Base-by-base conservation (phyloP, 2,888 invertebrate species). In the Byasa hedistus region DNA sequence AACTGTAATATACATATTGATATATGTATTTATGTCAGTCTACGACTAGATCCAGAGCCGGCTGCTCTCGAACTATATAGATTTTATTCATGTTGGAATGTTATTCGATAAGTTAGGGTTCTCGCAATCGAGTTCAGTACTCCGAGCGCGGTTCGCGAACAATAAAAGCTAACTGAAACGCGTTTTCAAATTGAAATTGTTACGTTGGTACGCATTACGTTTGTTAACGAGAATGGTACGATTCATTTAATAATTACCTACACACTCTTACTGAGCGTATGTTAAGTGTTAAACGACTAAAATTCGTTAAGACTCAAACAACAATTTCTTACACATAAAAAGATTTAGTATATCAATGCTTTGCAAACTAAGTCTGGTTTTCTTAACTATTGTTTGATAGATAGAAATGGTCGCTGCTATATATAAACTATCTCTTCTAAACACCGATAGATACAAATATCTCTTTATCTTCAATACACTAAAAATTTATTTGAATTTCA, bases 41-140 rank as follows among this genome's bases (percentile, higher is more conserved):
- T 51, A 55, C 68, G 68, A 66, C 27, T 23, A 19, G 44, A 44
- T 21, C 52, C 52, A 52, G 19, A 69, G 68, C 68, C 68, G 69
- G 62, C 63, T 69, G 68, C 69, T 67, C 66, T 65, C 64, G 69
- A 66, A 71, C 68, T 69, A 74, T 72, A 73, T 73, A 68, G 69
- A 73, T 73, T 72, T 21, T 75, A 71, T 74, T 71, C 69, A 71
- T 72, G 69, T 67, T 61, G 58, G 57, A 68, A 66, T 69, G 69
- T 67, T 67, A 66, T 70, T 72, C 68, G 23, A 63, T 54, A 64
- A 27, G 57, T 57, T 59, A 55, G 64, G 61, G 64, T 32, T 58
- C 52, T 56, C 64, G 24, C 56, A 64, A 65, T 61, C 23, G 44
- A 52, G 52, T 54, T 51, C 4, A 61, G 21, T 58, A 61, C 36